Conservation (phyloP, 2,888 invertebrate genomes). For the Tenthredo livida region DNA sequence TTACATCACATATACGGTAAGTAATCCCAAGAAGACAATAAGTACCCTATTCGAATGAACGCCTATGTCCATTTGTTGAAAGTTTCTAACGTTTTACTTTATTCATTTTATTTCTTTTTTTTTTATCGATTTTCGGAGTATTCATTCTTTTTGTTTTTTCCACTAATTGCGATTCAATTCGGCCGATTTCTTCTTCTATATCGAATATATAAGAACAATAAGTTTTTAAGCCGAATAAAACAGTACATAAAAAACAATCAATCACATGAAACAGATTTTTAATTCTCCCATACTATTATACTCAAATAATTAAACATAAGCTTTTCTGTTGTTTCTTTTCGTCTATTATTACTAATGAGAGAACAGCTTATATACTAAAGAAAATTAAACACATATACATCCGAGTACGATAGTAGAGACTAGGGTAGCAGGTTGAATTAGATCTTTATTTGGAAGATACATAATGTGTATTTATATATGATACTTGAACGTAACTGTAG, state of each 20-base stretch:
- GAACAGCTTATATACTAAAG: slow-evolving; percentile 64
- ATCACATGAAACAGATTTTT: background rate
- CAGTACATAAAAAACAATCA: background rate
- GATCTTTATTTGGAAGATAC: slow-evolving; percentile 76
- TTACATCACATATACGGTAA: slow-evolving; percentile 37
- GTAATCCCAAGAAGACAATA: slow-evolving; percentile 5
- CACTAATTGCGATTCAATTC: background rate
- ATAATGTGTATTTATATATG: slow-evolving; percentile 67
- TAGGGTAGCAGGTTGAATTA: slow-evolving; percentile 63
- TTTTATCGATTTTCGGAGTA: background rate
- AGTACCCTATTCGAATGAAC: slow-evolving; percentile 24
- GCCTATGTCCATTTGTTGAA: background rate
- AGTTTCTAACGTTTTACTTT: background rate
- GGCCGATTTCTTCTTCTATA: background rate
- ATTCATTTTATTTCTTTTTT: background rate
- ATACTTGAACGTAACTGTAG: slow-evolving; percentile 67
- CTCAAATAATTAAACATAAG: background rate
- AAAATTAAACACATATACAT: slow-evolving; percentile 21
- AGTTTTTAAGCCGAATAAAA: background rate
- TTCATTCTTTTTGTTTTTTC: background rate
- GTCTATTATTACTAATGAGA: slow-evolving; percentile 57
- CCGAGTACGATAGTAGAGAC: slow-evolving; percentile 63
- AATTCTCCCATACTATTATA: background rate
- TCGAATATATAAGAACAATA: background rate
- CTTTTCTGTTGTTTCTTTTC: slow-evolving; percentile 61